Evolutionary conservation across 2,113 vertebrate species (phyloP).

Genomic region (Arizona elegans): DNA sequence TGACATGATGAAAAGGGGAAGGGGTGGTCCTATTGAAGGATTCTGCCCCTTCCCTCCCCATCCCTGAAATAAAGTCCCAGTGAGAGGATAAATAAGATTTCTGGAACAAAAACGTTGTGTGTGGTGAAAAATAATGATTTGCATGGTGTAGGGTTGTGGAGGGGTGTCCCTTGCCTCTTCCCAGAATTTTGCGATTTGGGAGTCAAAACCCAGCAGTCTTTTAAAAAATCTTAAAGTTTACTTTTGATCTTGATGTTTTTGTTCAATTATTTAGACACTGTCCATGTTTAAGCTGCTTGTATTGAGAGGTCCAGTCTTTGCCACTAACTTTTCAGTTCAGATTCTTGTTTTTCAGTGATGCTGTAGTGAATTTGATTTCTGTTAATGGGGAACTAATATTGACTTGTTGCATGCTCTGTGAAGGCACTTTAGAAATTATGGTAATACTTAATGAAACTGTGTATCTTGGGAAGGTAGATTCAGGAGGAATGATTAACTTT

Average conservation of each 20-base stretch:
- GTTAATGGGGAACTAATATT: not conserved
- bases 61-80: not conserved
- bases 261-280: not conserved
- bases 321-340: not conserved
- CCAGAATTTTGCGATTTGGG: not conserved
- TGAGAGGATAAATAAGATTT: not conserved
- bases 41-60: not conserved
- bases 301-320: not conserved
- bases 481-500: not conserved
- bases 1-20: not conserved
- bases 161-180: not conserved
- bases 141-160: not conserved
- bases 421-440: conserved; percentile 16
- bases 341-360: not conserved
- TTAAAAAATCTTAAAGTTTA: not conserved
- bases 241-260: not conserved
- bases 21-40: not conserved
- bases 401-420: not conserved
- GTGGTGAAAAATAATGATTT: not conserved
- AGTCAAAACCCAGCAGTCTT: not conserved
- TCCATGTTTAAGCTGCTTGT: not conserved
- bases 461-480: conserved; percentile 19
- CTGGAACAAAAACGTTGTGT: not conserved
- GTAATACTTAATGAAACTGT: conserved; percentile 33
- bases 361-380: not conserved